Evolutionary conservation across 2,113 vertebrate species (phyloP), one percentile per base, ranked within the genome.

Genomic region (Hiodon alosoides): DNA sequence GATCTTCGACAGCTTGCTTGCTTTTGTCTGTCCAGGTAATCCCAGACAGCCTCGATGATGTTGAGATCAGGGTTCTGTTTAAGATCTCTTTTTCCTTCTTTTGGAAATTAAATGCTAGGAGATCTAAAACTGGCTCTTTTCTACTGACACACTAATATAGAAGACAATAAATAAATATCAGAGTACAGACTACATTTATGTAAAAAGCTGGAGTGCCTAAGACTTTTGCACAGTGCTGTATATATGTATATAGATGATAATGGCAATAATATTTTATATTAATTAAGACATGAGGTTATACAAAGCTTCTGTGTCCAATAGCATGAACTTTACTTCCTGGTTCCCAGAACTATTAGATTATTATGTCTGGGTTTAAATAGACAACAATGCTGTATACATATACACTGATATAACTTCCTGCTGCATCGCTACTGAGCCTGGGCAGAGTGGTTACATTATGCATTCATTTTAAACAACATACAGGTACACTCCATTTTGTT

Each of bases 361-460:
- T 62, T 65, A 14, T 16, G 79, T 81, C 78, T 62, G 61, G 77
- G 81, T 73, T 31, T 16, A 14, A 77, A 69, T 47, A 17, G 59
- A 79, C 76, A 80, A 16, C 46, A 73, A 71, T 50, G 54, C 13
- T 58, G 60, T 61, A 73, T 65, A 79, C 64, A 76, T 77, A 64
- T 58, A 82, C 66, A 68, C 5, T 71, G 74, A 78, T 72, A 68
- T 81, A n/a, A 71, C 67, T 10, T 69, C 51, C 80, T 57, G 51
- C 52, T 62, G 69, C 68, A 54, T 61, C 47, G 52, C 17, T 76
- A 7, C 10, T 16, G 14, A n/a, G 48, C 54, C 31, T 71, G 51
- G 9, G 57, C n/a, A 69, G 9, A 48, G 52, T 5, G 47, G 70
- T 14, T 69, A 72, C 17, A 70, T 66, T 75, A 75, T 68, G 64